A percentile compares a stretch with the other conserved stretches of the same genome.
These are phyloP conservation scores for Porites divaricata DNA, from an alignment of 92 coral and sea anemone genomes.

Conservation along the genomic window DNA sequence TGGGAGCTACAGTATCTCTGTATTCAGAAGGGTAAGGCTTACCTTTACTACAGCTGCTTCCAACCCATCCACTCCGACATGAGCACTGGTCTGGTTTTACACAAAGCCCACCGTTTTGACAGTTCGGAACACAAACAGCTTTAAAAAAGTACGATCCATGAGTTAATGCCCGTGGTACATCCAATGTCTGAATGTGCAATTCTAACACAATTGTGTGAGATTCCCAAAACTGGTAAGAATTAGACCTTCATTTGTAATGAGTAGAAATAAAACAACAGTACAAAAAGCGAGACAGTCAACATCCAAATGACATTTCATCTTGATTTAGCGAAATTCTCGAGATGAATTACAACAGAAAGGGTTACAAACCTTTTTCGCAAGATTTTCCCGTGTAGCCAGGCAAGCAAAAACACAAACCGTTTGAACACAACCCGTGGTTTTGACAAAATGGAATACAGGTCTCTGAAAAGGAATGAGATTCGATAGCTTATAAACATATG, in stretches of 20 bases:
- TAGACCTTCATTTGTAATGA: no score
- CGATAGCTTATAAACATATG: background rate
- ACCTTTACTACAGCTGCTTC: conserved; percentile 64
- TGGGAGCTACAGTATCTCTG: no score
- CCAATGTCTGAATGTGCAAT: no score
- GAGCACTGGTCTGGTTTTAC: conserved; percentile 68
- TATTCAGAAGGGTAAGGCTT: background rate
- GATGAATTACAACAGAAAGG: background rate
- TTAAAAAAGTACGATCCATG: background rate
- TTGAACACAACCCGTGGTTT: conserved; percentile 65
- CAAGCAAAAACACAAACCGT: conserved; percentile 53
- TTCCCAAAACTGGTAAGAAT: no score
- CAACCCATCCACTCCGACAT: conserved; percentile 67
- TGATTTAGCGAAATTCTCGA: no score
- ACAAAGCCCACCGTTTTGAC: conserved; percentile 70
- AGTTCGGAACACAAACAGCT: conserved; percentile 69
- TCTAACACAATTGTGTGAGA: no score
- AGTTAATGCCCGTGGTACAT: no score
- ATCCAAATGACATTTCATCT: no score
- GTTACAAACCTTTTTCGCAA: conserved; percentile 30
- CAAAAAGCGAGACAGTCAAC: no score
- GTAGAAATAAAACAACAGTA: no score
- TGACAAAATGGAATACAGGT: conserved; percentile 71
- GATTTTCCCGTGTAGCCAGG: conserved; percentile 45
- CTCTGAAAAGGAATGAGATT: conserved; percentile 26